phyloP scores from a whole-genome alignment of 92 coral and sea anemone species.

The Siderastrea radians region DNA sequence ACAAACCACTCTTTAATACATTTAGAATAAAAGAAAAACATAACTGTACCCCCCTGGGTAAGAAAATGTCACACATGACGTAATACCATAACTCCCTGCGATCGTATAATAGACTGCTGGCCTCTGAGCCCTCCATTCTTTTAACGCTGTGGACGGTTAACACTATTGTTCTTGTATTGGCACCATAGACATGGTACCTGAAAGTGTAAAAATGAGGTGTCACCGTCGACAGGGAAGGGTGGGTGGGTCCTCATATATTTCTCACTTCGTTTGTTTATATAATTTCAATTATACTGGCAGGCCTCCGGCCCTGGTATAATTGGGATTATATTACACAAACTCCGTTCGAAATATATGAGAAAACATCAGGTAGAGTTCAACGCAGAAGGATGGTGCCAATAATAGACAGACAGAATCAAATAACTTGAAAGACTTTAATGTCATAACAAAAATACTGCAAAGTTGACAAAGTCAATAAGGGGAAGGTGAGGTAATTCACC shows the following conservation, averaged over 20 bases:
- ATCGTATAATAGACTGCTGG: not conserved
- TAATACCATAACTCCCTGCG: too few relatives aligned
- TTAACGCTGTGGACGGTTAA: not conserved
- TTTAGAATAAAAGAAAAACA: too few relatives aligned
- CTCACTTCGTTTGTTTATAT: not conserved
- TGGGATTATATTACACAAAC: too few relatives aligned
- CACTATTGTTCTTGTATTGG: conserved; percentile 19
- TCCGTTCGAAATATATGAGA: too few relatives aligned
- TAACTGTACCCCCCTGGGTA: too few relatives aligned
- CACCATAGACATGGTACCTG: conserved; percentile 1
- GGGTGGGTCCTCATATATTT: too few relatives aligned
- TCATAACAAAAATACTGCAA: too few relatives aligned
- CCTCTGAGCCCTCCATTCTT: not conserved
- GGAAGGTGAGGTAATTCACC: not conserved
- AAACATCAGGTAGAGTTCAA: not conserved
- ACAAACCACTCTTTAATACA: too few relatives aligned
- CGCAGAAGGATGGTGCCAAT: not conserved
- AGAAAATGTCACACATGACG: too few relatives aligned
- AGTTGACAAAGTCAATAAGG: not conserved
- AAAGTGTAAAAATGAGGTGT: not conserved
- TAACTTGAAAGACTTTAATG: not conserved
- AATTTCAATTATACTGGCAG: too few relatives aligned
- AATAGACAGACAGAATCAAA: not conserved
- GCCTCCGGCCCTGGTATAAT: too few relatives aligned
- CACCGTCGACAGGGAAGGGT: not conserved